Evolutionary conservation across 2,113 vertebrate genomes (phyloP), one percentile per base, ranked within the genome.

Genomic region (Myiopsitta monachus): DNA sequence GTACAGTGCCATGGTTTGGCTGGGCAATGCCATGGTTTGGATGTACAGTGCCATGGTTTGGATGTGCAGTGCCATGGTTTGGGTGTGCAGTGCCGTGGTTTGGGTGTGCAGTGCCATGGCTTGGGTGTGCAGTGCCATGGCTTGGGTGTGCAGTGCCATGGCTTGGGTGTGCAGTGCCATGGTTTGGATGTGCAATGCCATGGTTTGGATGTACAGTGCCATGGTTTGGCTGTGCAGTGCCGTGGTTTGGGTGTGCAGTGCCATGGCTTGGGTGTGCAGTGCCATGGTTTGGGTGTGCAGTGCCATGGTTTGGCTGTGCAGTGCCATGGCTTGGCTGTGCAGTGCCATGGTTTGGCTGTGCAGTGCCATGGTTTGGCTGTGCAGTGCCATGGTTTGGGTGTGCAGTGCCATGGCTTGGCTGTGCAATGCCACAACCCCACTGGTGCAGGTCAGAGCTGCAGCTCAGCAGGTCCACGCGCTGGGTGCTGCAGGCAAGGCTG

Each of bases 201-300:
- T 3, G 10, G 2, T 21, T 51, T 27, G 33, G 11, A 2, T 5
- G 4, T 7, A 26, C 10, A 30, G 0, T 22, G 73, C 46, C 1
- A 0, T 4, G 11, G 9, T 6, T 14, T 27, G 36, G 17, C 6
- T 3, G 27, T 39, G 46, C 15, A 46, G 1, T 14, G 10, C 7
- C 5, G 0, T 2, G 4, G 0, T 16, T 19, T n/a, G 30, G 3
- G 2, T 8, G 8, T 10, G 11, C 6, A 90, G 0, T 18, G 14
- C 3, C 10, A 0, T 4, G 4, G 4, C 14, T 31, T 43, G 24
- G 10, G 0, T 27, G 54, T 8, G 19, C 4, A 33, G 0, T 36
- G 7, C 6, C 1, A 0, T 2, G 6, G 0, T 9, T 18, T 19
- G 31, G 1, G 0, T 4, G 8, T 1, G 15, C 3, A 14, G 0